A percentile compares a stretch with the other conserved stretches of the same genome.
Conservation (phyloP, 2,113 vertebrate genomes). For the Gorsachius goisagi region DNA sequence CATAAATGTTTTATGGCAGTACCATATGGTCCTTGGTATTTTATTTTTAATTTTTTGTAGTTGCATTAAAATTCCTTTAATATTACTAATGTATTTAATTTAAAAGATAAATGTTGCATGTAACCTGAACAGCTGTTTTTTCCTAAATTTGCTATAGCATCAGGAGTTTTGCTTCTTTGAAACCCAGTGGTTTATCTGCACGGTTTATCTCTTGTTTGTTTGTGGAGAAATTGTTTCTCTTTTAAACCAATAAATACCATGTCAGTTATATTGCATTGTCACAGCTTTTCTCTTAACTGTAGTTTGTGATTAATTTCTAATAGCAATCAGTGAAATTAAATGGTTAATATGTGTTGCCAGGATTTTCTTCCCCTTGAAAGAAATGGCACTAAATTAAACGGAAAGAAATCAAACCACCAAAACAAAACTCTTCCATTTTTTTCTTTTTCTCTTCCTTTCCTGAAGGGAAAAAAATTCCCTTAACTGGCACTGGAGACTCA, state of each 20-base stretch:
- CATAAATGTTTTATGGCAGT: constrained; percentile 58
- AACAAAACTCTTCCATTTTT: neutral
- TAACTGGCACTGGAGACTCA: neutral
- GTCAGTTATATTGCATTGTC: neutral
- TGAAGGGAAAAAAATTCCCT: neutral
- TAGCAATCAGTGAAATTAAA: neutral
- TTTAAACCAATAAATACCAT: neutral
- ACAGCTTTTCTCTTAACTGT: neutral
- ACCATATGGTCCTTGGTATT: constrained; percentile 51
- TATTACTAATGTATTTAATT: constrained; percentile 42
- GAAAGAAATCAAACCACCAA: neutral
- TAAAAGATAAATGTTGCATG: constrained; percentile 10
- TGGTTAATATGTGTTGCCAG: neutral
- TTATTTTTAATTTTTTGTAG: constrained; percentile 58
- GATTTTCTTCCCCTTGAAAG: neutral
- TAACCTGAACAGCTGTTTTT: constrained; percentile 44
- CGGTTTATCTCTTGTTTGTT: neutral
- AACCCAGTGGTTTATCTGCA: neutral
- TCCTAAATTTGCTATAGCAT: neutral
- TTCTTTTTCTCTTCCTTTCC: neutral
- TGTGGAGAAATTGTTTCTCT: neutral
- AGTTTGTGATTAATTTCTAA: constrained; percentile 8
- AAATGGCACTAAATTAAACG: neutral
- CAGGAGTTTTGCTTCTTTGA: neutral
- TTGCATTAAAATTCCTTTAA: constrained; percentile 52